These are phyloP conservation scores for Austrofundulus limnaeus DNA, from an alignment of 2,113 vertebrate genomes.

Conservation along the genomic window DNA sequence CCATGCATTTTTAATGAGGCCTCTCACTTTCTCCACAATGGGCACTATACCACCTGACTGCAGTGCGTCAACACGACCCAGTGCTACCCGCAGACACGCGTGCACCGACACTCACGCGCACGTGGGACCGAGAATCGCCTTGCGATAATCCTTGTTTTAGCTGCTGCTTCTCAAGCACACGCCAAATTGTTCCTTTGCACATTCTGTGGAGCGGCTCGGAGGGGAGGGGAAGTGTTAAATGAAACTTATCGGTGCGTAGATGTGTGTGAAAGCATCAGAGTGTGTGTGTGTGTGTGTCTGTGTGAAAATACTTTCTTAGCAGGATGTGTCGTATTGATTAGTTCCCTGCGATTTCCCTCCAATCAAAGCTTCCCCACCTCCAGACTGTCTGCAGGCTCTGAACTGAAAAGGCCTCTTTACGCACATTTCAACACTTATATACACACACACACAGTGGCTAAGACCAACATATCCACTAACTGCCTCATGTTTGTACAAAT, in stretches of 20 bases:
- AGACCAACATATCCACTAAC: constrained; percentile 40
- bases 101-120: constrained; percentile 8
- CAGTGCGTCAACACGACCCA: constrained; percentile 73
- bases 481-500: constrained; percentile 51
- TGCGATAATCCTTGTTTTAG: constrained; percentile 20
- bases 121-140: background rate
- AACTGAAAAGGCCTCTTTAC: constrained; percentile 58
- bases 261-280: constrained; percentile 20
- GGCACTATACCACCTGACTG: constrained; percentile 73
- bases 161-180: constrained; percentile 3
- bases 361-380: constrained; percentile 57
- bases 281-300: constrained; percentile 34
- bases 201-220: constrained; percentile 28
- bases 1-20: constrained; percentile 72
- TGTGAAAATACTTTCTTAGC: constrained; percentile 54
- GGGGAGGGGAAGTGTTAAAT: constrained; percentile 28
- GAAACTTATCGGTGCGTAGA: constrained; percentile 29
- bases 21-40: constrained; percentile 76
- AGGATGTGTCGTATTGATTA: constrained; percentile 79
- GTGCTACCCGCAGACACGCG: constrained; percentile 32
- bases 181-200: constrained; percentile 37
- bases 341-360: constrained; percentile 61
- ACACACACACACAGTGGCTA: constrained; percentile 17
- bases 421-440: constrained; percentile 41
- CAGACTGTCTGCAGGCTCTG: constrained; percentile 61